A percentile compares a stretch with the other conserved stretches of the same genome.
Evolutionary conservation across 37 sponge, comb jelly and placozoan genomes (phyloP).

Genomic region (Cliona cf. orientalis): DNA sequence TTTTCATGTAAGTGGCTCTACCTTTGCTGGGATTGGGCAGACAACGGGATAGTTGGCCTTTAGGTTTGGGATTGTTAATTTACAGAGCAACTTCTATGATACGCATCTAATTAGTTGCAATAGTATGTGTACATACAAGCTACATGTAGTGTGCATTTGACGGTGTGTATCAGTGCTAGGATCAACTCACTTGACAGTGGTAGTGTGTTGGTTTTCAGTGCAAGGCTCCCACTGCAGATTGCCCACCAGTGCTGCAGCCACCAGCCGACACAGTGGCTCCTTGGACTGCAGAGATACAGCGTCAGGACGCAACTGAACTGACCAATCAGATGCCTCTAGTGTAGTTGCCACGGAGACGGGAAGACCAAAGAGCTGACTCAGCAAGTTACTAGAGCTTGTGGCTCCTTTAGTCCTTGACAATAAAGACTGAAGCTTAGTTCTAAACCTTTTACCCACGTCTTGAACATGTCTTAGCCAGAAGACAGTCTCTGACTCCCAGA

Average conservation of each 20-base stretch:
- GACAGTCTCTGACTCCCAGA: conserved; percentile 40
- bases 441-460: not conserved
- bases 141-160: too few species aligned
- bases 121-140: too few species aligned
- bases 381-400: too few species aligned
- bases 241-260: conserved; percentile 45
- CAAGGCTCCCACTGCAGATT: conserved; percentile 22
- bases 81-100: too few species aligned
- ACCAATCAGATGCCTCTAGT: conserved; percentile 75
- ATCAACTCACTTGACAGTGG: conserved; percentile 32
- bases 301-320: conserved; percentile 33
- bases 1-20: too few species aligned
- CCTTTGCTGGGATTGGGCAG: not conserved
- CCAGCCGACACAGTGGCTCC: conserved; percentile 47
- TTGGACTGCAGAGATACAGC: conserved; percentile 36
- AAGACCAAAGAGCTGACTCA: not conserved
- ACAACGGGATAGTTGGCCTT: too few species aligned
- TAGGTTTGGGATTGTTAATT: too few species aligned
- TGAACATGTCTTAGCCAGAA: conserved; percentile 33
- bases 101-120: too few species aligned
- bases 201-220: conserved; percentile 2
- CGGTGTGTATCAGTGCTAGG: not conserved
- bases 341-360: conserved; percentile 62
- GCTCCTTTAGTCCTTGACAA: too few species aligned
- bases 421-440: not conserved